Evolutionary conservation across 2,113 vertebrate species (phyloP).

Genomic region (Collichthys lucidus): DNA sequence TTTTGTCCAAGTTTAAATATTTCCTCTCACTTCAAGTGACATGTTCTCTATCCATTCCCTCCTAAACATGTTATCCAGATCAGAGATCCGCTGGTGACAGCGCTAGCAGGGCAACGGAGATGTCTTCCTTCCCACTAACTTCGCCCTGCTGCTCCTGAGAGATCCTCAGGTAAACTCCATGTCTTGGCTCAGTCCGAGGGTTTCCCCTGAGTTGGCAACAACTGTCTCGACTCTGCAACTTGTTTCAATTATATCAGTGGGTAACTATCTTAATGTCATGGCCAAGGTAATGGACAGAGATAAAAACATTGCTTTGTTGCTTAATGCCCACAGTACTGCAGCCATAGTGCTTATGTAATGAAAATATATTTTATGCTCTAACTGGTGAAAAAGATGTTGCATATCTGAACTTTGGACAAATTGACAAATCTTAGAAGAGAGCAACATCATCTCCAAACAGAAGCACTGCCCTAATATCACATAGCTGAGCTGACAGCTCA

Average conservation of each 20-base stretch:
- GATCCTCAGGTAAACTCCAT: neutral
- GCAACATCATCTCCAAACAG: neutral
- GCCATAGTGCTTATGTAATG: neutral
- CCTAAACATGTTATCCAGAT: neutral
- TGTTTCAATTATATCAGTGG: neutral
- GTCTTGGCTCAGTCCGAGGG: neutral
- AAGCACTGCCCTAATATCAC: neutral
- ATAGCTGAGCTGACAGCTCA: neutral
- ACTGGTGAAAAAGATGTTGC: neutral
- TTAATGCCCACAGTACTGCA: neutral
- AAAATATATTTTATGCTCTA: neutral
- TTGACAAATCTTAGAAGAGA: neutral
- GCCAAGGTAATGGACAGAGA: neutral
- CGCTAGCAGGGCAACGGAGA: neutral
- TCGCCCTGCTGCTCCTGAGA: neutral
- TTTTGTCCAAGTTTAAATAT: neutral
- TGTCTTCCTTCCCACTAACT: neutral
- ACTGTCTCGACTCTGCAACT: neutral
- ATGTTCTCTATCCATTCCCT: neutral
- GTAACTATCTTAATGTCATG: neutral
- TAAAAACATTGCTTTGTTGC: neutral
- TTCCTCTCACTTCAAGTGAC: neutral
- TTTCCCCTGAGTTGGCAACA: neutral
- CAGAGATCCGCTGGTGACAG: neutral
- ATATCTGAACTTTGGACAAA: neutral